Percentiles rank a stretch among this genome's conserved stretches.
phyloP scores from a whole-genome alignment of 35 echinoderm and acorn worm genomes.

The Lytechinus pictus region DNA sequence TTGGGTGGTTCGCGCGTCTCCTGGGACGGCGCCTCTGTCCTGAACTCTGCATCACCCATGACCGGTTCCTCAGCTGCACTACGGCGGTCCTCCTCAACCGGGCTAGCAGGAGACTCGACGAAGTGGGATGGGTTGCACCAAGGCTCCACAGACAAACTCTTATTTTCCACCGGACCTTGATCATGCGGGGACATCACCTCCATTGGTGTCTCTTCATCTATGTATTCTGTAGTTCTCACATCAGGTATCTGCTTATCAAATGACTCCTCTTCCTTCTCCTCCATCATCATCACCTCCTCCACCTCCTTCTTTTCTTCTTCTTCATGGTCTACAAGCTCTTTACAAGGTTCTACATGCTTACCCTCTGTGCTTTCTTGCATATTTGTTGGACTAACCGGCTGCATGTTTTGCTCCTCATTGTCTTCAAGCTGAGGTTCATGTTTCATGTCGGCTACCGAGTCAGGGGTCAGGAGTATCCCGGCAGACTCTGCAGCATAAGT shows the following conservation, averaged over 20 bases:
- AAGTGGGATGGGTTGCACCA: slow-evolving; percentile 35
- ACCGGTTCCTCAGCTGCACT: slow-evolving; percentile 9
- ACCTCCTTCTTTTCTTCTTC: not conserved
- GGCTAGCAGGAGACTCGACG: slow-evolving; percentile 37
- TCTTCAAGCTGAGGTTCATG: not conserved
- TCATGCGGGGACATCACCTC: not conserved
- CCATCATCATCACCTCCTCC: slow-evolving; percentile 6
- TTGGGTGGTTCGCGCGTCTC: slow-evolving; percentile 4
- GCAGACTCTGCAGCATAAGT: not conserved
- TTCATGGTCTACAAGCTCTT: not conserved
- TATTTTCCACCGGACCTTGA: not conserved
- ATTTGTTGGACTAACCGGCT: not conserved
- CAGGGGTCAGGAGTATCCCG: not conserved
- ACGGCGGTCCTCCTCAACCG: not conserved
- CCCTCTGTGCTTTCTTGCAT: not conserved
- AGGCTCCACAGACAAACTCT: slow-evolving; percentile 46
- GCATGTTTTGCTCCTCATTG: not conserved
- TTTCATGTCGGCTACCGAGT: not conserved
- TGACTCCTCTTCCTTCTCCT: slow-evolving; percentile 2
- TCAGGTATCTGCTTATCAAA: slow-evolving; percentile 14
- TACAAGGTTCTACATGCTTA: slow-evolving; percentile 12
- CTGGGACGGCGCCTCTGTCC: not conserved
- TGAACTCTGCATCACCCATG: not conserved
- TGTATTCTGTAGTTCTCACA: slow-evolving; percentile 50
- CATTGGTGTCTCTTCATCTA: not conserved